Conservation (phyloP, 2,113 vertebrate genomes). For the Saccopteryx leptura region DNA sequence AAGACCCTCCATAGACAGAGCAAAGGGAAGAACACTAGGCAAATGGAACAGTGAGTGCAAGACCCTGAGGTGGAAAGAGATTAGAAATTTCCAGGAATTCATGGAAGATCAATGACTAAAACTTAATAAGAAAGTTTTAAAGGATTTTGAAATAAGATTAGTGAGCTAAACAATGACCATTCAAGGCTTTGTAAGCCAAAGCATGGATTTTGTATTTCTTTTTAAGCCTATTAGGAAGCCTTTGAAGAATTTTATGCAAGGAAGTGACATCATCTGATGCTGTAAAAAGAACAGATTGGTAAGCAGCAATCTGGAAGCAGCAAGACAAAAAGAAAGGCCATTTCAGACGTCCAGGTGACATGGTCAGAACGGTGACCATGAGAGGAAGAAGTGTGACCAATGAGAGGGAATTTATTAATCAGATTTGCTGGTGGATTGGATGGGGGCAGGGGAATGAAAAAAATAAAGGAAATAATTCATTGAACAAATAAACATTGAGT, state of each 20-base stretch:
- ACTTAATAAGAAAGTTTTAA: background rate
- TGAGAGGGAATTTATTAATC: background rate
- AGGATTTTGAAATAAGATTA: background rate
- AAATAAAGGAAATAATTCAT: background rate
- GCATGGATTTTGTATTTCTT: background rate
- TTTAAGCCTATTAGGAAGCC: background rate
- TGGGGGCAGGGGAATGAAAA: background rate
- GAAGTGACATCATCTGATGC: background rate
- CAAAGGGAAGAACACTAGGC: background rate
- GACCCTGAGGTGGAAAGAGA: background rate
- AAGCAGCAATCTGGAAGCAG: background rate
- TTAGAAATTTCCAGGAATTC: background rate
- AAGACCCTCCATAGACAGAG: background rate
- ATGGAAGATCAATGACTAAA: background rate
- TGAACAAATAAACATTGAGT: background rate
- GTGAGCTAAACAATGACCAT: background rate
- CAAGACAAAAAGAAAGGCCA: background rate
- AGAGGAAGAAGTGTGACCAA: background rate
- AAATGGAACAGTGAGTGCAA: background rate
- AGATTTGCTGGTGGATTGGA: background rate
- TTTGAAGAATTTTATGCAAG: constrained; percentile 22
- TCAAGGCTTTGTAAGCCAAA: background rate
- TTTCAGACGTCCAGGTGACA: background rate
- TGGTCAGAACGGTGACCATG: background rate
- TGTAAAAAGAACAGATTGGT: background rate